These are phyloP conservation scores for Leptocoma aspasia DNA, from an alignment of 2,113 vertebrate species.

Conservation along the genomic window DNA sequence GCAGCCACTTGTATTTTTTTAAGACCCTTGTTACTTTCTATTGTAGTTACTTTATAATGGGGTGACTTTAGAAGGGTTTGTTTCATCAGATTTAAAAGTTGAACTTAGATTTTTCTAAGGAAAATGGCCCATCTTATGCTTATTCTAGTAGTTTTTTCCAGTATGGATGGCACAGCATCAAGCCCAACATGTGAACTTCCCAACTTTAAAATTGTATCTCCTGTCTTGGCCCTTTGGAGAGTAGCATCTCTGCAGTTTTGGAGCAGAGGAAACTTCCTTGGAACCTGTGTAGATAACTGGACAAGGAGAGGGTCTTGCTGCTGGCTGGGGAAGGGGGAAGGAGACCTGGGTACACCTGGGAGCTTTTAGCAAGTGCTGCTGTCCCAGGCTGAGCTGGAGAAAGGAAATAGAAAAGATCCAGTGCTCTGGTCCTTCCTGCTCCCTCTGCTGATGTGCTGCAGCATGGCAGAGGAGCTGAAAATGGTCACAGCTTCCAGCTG, in stretches of 20 bases:
- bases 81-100: neutral
- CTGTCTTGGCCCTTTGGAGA: neutral
- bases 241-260: neutral
- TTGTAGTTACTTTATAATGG: neutral
- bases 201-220: neutral
- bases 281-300: neutral
- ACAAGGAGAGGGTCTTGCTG: neutral
- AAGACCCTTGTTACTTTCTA: neutral
- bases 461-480: neutral
- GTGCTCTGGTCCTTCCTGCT: neutral
- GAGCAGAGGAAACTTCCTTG: neutral
- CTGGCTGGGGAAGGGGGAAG: neutral
- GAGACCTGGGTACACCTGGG: neutral
- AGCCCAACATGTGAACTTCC: neutral
- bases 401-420: rapidly evolving
- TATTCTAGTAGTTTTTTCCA: neutral
- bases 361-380: neutral
- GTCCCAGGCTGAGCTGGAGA: neutral
- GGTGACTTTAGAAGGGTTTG: neutral
- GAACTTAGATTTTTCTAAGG: neutral
- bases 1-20: neutral
- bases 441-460: constrained; percentile 13
- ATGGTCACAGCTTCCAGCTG: neutral
- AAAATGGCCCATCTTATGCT: neutral
- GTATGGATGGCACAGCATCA: neutral